These are phyloP conservation scores for Myanophis thanlyinensis DNA, from an alignment of 2,113 vertebrate species.

Conservation along the genomic window DNA sequence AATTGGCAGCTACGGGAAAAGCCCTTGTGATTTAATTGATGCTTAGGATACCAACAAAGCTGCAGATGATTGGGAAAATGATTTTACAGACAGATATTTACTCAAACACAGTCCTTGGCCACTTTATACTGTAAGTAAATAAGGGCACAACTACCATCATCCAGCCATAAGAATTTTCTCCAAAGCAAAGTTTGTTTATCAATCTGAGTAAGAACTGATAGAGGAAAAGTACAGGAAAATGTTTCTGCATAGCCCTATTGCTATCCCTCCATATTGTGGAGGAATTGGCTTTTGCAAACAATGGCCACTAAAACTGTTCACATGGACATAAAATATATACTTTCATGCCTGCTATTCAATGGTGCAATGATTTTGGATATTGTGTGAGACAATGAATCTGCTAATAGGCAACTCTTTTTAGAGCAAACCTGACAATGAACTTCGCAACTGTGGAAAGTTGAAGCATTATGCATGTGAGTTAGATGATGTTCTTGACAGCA, in stretches of 20 bases:
- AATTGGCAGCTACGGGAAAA: background rate
- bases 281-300: background rate
- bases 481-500: background rate
- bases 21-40: background rate
- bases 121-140: background rate
- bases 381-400: background rate
- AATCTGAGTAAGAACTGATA: background rate
- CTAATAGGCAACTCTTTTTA: background rate
- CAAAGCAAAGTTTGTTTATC: background rate
- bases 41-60: background rate
- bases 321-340: background rate
- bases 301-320: background rate
- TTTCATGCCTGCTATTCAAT: background rate
- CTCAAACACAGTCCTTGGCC: background rate
- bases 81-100: background rate
- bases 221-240: background rate
- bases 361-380: background rate
- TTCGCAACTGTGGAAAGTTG: background rate
- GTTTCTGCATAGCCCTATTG: background rate
- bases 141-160: background rate
- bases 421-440: background rate
- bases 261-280: background rate
- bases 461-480: background rate
- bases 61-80: background rate
- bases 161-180: background rate